Percentiles rank a stretch among this genome's conserved stretches.
These are phyloP conservation scores for Lutjanus argentimaculatus DNA, from an alignment of 2,797 vertebrate species.

Conservation along the genomic window DNA sequence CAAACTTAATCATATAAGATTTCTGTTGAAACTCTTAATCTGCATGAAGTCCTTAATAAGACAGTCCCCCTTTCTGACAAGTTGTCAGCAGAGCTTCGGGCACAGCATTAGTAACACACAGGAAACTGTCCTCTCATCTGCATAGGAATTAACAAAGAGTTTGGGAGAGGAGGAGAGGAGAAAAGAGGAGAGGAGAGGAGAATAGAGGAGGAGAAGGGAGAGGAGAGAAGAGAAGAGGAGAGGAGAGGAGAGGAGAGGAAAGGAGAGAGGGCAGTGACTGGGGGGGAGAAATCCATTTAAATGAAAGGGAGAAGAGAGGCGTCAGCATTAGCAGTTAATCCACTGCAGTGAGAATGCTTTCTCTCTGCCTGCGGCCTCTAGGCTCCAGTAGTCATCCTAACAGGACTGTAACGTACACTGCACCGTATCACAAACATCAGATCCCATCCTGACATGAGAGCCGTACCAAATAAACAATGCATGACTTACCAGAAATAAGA, in stretches of 20 bases:
- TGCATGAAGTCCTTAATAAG: slow-evolving; percentile 67
- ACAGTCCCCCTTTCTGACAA: slow-evolving; percentile 56
- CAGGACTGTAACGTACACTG: slow-evolving; percentile 63
- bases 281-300: slow-evolving; percentile 81
- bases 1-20: slow-evolving; percentile 68
- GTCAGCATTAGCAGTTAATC: slow-evolving; percentile 83
- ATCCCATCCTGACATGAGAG: slow-evolving; percentile 38
- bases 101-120: slow-evolving; percentile 70
- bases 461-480: slow-evolving; percentile 47
- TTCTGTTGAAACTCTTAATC: slow-evolving; percentile 71
- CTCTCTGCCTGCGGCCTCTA: slow-evolving; percentile 75
- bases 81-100: slow-evolving; percentile 65
- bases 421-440: slow-evolving; percentile 46
- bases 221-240: slow-evolving; percentile 28
- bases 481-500: slow-evolving; percentile 54
- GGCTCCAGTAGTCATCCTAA: slow-evolving; percentile 66
- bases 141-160: slow-evolving; percentile 65
- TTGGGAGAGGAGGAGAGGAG: slow-evolving; percentile 21
- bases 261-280: slow-evolving; percentile 53
- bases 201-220: slow-evolving; percentile 1
- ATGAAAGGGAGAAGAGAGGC: slow-evolving; percentile 81
- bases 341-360: slow-evolving; percentile 82
- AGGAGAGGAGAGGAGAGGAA: slow-evolving; percentile 33
- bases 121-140: slow-evolving; percentile 67
- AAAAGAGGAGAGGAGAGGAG: not conserved